Evolutionary conservation across 2,888 invertebrate genomes (phyloP), one percentile per base, ranked within the genome.

Genomic region (Lacanobia wlatinum): DNA sequence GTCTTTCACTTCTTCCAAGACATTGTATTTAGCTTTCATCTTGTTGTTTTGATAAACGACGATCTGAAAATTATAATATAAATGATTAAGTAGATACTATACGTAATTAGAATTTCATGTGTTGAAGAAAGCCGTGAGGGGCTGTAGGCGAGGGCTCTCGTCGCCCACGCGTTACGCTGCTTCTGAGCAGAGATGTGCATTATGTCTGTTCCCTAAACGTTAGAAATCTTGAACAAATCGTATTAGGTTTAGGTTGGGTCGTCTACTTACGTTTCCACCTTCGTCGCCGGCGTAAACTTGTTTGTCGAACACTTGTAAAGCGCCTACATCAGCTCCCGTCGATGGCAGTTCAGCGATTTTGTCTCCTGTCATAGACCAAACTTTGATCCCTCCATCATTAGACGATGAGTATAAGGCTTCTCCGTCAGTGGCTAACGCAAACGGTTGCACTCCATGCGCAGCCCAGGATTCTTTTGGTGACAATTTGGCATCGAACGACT

Each of bases 1-100:
- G 86, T 97, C 97, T 91, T 97, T 97, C 3, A 97, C 96, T 91
- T 97, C 97, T 90, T 97, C 97, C 72, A 97, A 87, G 38, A 97
- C 94, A 80, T 96, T 95, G 85, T 96, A 96, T 70, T 88, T 91
- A 10, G 96, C 96, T 83, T 96, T 96, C 56, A 95, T 87, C 65
- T 87, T 90, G 66, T 96, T 94, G 76, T 97, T 94, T 89, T 97
- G 95, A 88, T 95, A 97, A 23, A 97, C 92, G 61, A 92, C 91
- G 14, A 97, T 94, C 97, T 97, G 88, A 56, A 70, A 89, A 87
- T 53, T 63, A 65, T 56, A 65, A 60, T 46, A 46, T n/a, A 4
- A 52, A 21, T n/a, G n/a, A n/a, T n/a, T 21, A 12, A 28, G 3
- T 34, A 34, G 3, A 6, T 34, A 34, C 34, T 34, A 34, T 34